A percentile compares a stretch with the other conserved stretches of the same genome.
These are phyloP conservation scores for Camponotus fellah DNA, from an alignment of 2,888 invertebrate species.

Conservation along the genomic window DNA sequence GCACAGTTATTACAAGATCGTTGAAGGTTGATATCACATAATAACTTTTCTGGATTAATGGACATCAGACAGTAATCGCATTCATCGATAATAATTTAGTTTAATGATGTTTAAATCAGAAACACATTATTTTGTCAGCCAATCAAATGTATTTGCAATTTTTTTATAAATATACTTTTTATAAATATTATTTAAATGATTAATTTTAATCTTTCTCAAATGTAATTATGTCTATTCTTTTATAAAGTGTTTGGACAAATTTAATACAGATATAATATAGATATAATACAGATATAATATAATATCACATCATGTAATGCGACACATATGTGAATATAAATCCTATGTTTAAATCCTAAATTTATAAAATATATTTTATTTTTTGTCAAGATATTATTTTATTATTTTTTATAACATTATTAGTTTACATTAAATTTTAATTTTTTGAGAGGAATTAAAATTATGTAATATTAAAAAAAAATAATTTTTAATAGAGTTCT, in stretches of 20 bases:
- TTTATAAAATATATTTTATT: background rate
- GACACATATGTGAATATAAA: background rate
- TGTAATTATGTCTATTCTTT: background rate
- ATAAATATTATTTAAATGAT: background rate
- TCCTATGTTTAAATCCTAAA: background rate
- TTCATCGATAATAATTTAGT: background rate
- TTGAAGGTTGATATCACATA: background rate
- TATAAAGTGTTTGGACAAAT: background rate
- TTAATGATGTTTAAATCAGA: background rate
- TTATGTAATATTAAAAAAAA: background rate
- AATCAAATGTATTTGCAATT: background rate
- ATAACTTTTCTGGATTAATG: constrained; percentile 10
- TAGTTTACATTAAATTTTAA: background rate
- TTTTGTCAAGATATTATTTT: background rate
- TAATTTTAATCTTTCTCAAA: background rate
- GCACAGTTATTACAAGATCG: constrained; percentile 4
- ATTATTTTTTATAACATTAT: background rate
- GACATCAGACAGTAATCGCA: background rate
- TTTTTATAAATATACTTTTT: background rate
- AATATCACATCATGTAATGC: background rate
- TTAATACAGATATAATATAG: background rate
- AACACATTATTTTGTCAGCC: background rate
- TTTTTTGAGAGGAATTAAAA: background rate
- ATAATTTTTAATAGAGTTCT: background rate
- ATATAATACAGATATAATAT: background rate